A percentile compares a stretch with the other conserved stretches of the same genome.
Conservation (phyloP, 2,797 vertebrate species). For the Babyrousa celebensis region DNA sequence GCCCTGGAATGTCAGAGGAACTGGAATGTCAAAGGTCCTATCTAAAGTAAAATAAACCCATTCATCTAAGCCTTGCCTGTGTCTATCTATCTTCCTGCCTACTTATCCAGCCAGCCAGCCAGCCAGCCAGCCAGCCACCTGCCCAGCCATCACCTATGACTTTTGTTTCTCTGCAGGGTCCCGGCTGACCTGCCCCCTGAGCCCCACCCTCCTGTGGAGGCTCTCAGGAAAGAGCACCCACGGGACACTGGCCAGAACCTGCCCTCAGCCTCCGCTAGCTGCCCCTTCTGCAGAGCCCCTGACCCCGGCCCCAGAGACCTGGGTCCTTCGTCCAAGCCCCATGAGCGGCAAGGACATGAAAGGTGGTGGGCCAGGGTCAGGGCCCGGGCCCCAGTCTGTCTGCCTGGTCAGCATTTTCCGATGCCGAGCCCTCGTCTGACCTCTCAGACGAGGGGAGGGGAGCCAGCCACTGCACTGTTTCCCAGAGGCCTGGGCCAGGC, state of each 20-base stretch:
- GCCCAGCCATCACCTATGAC: too few species aligned
- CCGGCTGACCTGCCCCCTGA: background rate
- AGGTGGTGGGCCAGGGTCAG: background rate
- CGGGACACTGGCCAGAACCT: background rate
- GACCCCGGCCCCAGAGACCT: background rate
- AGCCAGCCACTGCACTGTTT: background rate
- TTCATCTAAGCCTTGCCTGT: background rate
- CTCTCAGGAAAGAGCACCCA: background rate
- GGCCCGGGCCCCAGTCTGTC: background rate
- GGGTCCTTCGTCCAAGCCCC: background rate
- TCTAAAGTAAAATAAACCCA: background rate
- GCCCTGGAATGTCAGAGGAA: background rate
- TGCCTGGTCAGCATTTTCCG: background rate
- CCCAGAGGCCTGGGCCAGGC: background rate
- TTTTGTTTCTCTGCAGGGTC: background rate
- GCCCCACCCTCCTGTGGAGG: too few species aligned
- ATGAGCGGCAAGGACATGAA: background rate
- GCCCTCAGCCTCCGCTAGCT: background rate
- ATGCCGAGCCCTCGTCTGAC: background rate
- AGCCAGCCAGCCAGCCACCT: background rate
- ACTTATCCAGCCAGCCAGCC: too few species aligned
- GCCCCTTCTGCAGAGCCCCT: background rate
- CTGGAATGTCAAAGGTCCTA: too few species aligned
- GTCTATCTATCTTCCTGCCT: too few species aligned
- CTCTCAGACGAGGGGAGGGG: background rate